phyloP scores from a whole-genome alignment of 1,140 invertebrate species.

The Drosophila lowei region DNA sequence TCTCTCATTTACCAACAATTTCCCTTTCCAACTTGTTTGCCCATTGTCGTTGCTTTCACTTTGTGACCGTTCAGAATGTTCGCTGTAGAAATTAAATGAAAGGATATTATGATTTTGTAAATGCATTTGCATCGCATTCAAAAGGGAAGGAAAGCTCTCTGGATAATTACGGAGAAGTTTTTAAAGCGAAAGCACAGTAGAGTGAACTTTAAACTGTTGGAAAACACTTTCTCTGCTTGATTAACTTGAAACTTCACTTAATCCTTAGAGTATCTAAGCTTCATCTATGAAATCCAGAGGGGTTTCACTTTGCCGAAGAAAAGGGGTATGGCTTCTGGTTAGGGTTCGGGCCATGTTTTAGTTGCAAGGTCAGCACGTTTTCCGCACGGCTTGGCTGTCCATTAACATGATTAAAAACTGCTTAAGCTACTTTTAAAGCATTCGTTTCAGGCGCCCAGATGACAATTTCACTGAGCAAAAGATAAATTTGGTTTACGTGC shows the following conservation, averaged over 20 bases:
- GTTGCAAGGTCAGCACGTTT: slow-evolving; percentile 49
- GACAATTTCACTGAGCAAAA: slow-evolving; percentile 30
- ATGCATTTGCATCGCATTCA: slow-evolving; percentile 40
- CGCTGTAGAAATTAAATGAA: slow-evolving; percentile 44
- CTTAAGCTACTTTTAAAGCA: slow-evolving; percentile 47
- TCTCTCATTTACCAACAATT: slow-evolving; percentile 26
- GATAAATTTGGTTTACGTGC: slow-evolving; percentile 75
- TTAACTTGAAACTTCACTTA: too few species aligned
- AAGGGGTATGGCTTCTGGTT: slow-evolving; percentile 10
- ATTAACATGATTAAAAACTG: slow-evolving; percentile 58
- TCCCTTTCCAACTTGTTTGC: slow-evolving; percentile 37
- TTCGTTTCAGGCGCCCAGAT: slow-evolving; percentile 35
- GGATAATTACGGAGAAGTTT: slow-evolving; percentile 36
- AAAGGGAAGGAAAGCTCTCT: slow-evolving; percentile 16
- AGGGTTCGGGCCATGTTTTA: too few species aligned
- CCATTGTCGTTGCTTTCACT: slow-evolving; percentile 52
- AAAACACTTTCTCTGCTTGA: neutral
- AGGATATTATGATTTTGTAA: slow-evolving; percentile 49
- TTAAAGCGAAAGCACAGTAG: neutral
- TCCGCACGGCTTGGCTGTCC: slow-evolving; percentile 22
- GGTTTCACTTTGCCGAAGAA: neutral
- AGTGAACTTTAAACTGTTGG: neutral
- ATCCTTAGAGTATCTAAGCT: slow-evolving; percentile 15
- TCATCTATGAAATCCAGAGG: neutral
- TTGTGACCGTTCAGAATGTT: slow-evolving; percentile 21